These are phyloP conservation scores for Todiramphus chloris DNA, from an alignment of 2,113 vertebrate genomes.

Conservation along the genomic window DNA sequence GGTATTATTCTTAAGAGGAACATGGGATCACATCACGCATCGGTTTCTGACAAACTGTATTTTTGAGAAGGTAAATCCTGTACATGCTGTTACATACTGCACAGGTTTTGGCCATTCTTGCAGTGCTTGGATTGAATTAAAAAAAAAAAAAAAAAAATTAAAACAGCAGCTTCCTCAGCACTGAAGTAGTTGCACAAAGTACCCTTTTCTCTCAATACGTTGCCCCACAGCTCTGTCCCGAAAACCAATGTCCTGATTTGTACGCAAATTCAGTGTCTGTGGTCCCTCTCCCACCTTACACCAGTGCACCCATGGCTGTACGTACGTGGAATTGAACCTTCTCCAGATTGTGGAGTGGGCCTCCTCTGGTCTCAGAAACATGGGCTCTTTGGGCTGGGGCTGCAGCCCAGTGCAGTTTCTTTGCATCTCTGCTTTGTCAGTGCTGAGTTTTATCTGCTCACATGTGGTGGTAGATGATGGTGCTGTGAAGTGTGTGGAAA, in stretches of 20 bases:
- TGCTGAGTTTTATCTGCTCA: background rate
- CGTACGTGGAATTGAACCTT: no score
- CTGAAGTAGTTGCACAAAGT: background rate
- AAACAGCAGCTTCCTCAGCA: background rate
- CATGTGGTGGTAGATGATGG: fast-evolving
- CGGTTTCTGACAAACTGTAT: background rate
- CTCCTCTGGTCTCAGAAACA: no score
- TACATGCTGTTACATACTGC: background rate
- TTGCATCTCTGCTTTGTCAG: background rate
- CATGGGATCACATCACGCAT: background rate
- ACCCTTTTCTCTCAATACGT: background rate
- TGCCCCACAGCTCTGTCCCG: background rate
- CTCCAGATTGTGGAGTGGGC: no score
- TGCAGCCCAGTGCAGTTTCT: background rate
- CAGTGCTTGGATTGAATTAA: background rate
- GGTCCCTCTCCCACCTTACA: background rate
- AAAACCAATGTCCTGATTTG: background rate
- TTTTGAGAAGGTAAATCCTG: background rate
- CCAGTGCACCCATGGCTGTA: no score
- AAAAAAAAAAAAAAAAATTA: background rate
- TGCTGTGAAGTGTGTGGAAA: fast-evolving
- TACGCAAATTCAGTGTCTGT: no score
- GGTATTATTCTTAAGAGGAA: background rate
- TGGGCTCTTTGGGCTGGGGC: fast-evolving
- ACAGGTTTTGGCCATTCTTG: background rate